phyloP scores from a whole-genome alignment of 2,113 vertebrate species.

The Rhinopomastus cyanomelas region DNA sequence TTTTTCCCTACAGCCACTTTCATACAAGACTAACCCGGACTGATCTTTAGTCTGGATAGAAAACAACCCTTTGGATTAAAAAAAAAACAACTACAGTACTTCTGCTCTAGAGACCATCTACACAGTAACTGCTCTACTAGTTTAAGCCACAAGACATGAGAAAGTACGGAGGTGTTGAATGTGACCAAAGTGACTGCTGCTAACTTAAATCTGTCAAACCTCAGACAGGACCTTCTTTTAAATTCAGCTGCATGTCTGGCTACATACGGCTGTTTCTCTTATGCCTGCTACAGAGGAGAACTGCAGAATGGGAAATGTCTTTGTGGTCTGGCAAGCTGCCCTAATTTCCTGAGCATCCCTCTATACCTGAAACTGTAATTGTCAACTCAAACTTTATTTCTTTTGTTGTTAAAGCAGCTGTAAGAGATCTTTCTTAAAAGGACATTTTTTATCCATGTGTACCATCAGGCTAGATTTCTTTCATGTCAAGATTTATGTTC shows the following conservation, averaged over 20 bases:
- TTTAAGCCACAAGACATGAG: not conserved
- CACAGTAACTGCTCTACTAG: not conserved
- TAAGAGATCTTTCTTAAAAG: not conserved
- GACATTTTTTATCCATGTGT: not conserved
- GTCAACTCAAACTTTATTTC: not conserved
- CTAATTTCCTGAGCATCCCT: not conserved
- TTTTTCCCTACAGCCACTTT: not conserved
- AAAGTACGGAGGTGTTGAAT: not conserved
- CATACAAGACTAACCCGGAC: not conserved
- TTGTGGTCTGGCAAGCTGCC: not conserved
- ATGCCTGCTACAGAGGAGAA: not conserved
- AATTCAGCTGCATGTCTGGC: not conserved
- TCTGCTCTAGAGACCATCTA: not conserved
- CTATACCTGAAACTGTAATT: not conserved
- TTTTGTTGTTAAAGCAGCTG: not conserved
- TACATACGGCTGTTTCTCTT: not conserved
- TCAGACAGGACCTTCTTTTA: not conserved
- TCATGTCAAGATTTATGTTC: not conserved
- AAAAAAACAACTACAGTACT: not conserved
- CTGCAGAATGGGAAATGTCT: not conserved
- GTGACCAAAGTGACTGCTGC: not conserved
- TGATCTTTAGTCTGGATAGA: not conserved
- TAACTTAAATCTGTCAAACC: not conserved
- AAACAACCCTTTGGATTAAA: too few species aligned
- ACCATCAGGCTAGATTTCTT: not conserved